Conservation (phyloP, 2,113 vertebrate genomes). For the Callocephalon fimbriatum region DNA sequence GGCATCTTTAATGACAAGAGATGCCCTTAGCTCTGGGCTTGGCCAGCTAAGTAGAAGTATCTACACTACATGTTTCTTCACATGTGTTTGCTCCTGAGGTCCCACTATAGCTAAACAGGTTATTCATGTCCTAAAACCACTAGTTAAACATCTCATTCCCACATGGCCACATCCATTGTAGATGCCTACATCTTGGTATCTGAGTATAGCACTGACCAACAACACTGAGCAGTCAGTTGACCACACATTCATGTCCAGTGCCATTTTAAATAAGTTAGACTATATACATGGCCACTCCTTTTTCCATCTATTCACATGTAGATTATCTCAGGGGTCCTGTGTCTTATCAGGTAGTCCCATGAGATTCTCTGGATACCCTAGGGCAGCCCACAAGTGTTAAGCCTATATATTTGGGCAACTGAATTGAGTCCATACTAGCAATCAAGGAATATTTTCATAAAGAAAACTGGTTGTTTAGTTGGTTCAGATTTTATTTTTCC, state of each 20-base stretch:
- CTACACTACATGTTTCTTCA: neutral
- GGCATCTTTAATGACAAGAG: neutral
- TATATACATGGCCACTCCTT: neutral
- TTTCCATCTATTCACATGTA: neutral
- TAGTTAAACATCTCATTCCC: neutral
- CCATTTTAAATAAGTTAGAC: neutral
- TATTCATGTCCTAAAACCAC: neutral
- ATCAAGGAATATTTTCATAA: neutral
- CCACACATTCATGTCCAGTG: neutral
- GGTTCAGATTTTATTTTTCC: neutral
- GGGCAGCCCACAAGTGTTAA: neutral
- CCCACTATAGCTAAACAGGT: neutral
- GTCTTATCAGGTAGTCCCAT: neutral
- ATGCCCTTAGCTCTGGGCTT: neutral
- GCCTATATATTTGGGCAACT: neutral
- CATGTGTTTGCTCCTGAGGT: accelerated
- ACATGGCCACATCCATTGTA: neutral
- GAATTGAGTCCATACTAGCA: neutral
- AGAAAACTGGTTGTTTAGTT: neutral
- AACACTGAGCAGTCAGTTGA: neutral
- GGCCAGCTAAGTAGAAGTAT: neutral
- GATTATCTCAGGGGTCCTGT: neutral
- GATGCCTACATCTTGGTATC: neutral
- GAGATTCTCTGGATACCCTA: neutral
- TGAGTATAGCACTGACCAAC: neutral